phyloP scores from a whole-genome alignment of 2,797 vertebrate genomes.

The Sebastes steindachneri region DNA sequence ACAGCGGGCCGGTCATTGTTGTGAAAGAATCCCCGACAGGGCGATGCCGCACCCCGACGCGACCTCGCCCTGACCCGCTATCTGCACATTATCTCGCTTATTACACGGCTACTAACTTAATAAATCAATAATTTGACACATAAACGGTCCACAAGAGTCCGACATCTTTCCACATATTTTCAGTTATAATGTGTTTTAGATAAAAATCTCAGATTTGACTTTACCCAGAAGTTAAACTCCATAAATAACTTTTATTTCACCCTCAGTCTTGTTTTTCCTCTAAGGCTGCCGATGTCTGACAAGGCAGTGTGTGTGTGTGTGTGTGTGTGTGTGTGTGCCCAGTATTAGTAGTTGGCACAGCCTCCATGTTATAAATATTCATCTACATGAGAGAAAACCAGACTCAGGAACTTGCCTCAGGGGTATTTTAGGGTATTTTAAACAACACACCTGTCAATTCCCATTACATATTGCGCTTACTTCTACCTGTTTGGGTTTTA shows the following conservation, averaged over 20 bases:
- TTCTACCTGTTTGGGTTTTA: background rate
- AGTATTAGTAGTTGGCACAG: background rate
- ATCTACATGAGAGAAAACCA: conserved; percentile 23
- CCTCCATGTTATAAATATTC: conserved; percentile 36
- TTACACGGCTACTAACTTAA: too few relatives aligned
- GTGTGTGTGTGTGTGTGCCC: background rate
- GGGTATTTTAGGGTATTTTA: conserved; percentile 22
- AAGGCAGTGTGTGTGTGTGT: too few relatives aligned
- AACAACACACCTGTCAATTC: conserved; percentile 33
- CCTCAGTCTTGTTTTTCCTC: conserved; percentile 1
- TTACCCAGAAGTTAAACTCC: background rate
- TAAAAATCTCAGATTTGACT: background rate
- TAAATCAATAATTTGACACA: too few relatives aligned
- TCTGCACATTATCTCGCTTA: too few relatives aligned
- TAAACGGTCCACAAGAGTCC: too few relatives aligned
- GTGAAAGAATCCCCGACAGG: too few relatives aligned
- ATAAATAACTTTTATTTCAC: conserved; percentile 1
- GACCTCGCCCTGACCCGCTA: too few relatives aligned
- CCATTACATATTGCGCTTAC: background rate
- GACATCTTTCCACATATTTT: background rate
- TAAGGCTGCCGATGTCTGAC: conserved; percentile 5
- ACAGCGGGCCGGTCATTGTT: too few relatives aligned
- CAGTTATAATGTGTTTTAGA: background rate
- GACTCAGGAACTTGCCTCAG: conserved; percentile 5
- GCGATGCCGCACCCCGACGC: too few relatives aligned